Conservation (phyloP, 2,113 vertebrate species). For the Amphilophus citrinellus region DNA sequence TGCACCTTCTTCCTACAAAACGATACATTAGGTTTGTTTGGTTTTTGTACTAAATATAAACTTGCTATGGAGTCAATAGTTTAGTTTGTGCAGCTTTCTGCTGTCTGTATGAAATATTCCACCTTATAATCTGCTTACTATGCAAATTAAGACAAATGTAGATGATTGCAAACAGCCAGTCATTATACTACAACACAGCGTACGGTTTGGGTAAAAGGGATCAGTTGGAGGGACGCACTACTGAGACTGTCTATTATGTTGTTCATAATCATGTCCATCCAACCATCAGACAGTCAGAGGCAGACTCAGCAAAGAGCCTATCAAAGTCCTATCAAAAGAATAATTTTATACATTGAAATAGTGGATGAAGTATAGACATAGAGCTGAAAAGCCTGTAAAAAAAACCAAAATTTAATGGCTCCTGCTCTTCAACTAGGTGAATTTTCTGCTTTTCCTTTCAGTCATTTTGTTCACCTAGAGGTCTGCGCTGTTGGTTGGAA, state of each 20-base stretch:
- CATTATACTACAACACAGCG: neutral
- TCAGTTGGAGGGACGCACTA: neutral
- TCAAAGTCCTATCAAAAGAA: neutral
- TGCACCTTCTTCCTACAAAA: neutral
- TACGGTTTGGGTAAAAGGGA: neutral
- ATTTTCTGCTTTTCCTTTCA: neutral
- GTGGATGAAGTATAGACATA: neutral
- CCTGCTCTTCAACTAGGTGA: neutral
- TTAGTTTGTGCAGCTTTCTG: neutral
- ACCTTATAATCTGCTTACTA: neutral
- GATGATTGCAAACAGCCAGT: neutral
- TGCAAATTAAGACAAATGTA: neutral
- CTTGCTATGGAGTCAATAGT: neutral
- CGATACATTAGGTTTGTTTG: neutral
- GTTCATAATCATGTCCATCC: neutral
- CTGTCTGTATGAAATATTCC: neutral
- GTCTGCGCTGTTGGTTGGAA: neutral
- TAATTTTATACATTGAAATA: neutral
- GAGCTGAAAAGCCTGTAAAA: conserved; percentile 3
- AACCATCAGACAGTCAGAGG: neutral
- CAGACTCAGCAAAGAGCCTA: neutral
- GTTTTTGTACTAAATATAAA: neutral
- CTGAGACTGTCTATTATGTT: neutral
- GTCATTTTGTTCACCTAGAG: neutral
- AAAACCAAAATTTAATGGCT: neutral